phyloP scores from a whole-genome alignment of 2,888 invertebrate genomes.

The Zootermopsis nevadensis region DNA sequence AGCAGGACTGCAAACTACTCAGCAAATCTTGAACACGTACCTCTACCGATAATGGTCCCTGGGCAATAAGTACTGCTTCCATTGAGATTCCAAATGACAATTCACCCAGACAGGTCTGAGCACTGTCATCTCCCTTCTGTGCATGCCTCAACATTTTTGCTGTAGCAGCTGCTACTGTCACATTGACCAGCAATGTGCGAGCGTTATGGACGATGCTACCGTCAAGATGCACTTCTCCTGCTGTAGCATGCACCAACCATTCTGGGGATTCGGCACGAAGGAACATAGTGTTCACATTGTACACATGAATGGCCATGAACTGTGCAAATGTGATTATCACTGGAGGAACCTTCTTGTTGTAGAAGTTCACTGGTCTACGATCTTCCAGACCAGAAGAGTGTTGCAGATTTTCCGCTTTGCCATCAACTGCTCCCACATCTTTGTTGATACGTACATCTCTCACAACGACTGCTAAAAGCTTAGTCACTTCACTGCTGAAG shows the following conservation, averaged over 20 bases:
- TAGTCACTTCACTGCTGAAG: conserved; percentile 88
- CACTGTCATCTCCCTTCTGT: conserved; percentile 59
- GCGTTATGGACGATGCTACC: conserved; percentile 77
- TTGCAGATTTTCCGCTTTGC: conserved; percentile 57
- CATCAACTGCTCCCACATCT: conserved; percentile 66
- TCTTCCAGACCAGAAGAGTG: background rate
- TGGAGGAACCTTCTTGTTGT: conserved; percentile 76
- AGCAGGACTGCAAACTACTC: too few relatives aligned
- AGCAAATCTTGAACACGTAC: conserved; percentile 61
- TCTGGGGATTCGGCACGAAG: conserved; percentile 74
- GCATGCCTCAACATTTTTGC: conserved; percentile 71
- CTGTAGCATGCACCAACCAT: conserved; percentile 77
- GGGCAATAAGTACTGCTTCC: conserved; percentile 82
- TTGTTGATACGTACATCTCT: conserved; percentile 84
- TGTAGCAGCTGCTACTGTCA: conserved; percentile 72
- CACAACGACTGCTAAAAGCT: conserved; percentile 84
- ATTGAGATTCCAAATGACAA: conserved; percentile 78
- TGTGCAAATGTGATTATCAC: conserved; percentile 86
- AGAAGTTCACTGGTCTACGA: conserved; percentile 54
- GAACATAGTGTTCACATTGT: conserved; percentile 75
- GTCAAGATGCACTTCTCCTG: conserved; percentile 76
- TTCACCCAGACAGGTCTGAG: conserved; percentile 77
- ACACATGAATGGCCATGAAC: conserved; percentile 89
- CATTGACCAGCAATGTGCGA: conserved; percentile 77
- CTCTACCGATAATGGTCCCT: conserved; percentile 87